A percentile compares a stretch with the other conserved stretches of the same genome.
Evolutionary conservation across 2,888 invertebrate genomes (phyloP).

Genomic region (Ennomos quercinarius): DNA sequence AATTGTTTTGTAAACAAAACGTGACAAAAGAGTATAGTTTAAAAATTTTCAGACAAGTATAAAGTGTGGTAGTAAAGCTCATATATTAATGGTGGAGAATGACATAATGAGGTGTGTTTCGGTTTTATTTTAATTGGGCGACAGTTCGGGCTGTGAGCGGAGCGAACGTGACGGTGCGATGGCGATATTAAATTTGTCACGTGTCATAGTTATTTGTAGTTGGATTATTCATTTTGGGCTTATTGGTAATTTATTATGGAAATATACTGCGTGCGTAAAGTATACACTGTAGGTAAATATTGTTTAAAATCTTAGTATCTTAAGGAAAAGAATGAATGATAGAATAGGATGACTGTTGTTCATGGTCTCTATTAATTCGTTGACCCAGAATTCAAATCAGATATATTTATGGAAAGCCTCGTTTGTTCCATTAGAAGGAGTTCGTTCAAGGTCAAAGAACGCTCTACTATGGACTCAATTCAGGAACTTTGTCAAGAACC

Average conservation of each 20-base stretch:
- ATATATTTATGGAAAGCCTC: no score
- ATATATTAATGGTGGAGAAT: slow-evolving; percentile 72
- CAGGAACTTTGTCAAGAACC: no score
- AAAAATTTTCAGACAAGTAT: slow-evolving; percentile 71
- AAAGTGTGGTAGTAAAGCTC: slow-evolving; percentile 58
- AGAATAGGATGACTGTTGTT: no score
- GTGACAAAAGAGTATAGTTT: slow-evolving; percentile 64
- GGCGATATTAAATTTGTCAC: slow-evolving; percentile 31
- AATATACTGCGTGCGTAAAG: no score
- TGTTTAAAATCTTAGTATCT: no score
- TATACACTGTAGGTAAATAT: no score
- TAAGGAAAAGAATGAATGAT: no score
- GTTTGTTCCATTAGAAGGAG: no score
- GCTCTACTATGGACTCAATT: no score
- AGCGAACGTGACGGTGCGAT: slow-evolving; percentile 2
- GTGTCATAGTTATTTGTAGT: slow-evolving; percentile 31
- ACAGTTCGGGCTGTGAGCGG: slow-evolving; percentile 7
- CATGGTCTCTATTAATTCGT: no score
- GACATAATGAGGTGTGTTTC: slow-evolving; percentile 71
- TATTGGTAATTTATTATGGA: slow-evolving; percentile 9
- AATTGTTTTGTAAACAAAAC: slow-evolving; percentile 13
- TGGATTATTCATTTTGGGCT: slow-evolving; percentile 12
- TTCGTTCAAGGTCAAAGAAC: no score
- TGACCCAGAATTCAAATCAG: no score
- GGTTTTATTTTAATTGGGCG: slow-evolving; percentile 42